These are phyloP conservation scores for Mythimna lalbum DNA, from an alignment of 2,888 invertebrate species.

Conservation along the genomic window DNA sequence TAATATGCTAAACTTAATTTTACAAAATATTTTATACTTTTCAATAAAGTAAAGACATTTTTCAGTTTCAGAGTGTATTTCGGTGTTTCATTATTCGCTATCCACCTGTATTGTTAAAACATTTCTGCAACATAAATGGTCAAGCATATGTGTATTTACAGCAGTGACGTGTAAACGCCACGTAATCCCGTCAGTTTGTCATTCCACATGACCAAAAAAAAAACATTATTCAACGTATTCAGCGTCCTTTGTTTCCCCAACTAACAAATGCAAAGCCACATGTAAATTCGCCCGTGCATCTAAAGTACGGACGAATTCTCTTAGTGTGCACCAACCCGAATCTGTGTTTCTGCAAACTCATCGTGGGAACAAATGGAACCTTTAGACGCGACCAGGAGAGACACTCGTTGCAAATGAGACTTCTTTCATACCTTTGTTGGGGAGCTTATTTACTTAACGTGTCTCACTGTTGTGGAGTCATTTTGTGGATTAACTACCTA, in stretches of 20 bases:
- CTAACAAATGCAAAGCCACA: slow-evolving; percentile 57
- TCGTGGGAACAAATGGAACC: slow-evolving; percentile 79
- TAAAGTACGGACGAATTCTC: slow-evolving; percentile 51
- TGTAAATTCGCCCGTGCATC: slow-evolving; percentile 53
- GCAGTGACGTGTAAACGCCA: slow-evolving; percentile 19
- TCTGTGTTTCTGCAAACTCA: slow-evolving; percentile 75
- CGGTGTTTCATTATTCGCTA: no score
- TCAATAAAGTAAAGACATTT: not conserved
- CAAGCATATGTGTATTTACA: not conserved
- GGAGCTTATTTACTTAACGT: slow-evolving; percentile 75
- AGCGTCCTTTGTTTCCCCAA: slow-evolving; percentile 50
- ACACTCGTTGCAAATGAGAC: slow-evolving; percentile 81
- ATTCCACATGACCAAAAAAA: slow-evolving; percentile 42
- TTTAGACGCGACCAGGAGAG: slow-evolving; percentile 73
- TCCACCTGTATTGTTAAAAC: not conserved
- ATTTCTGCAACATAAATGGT: no score
- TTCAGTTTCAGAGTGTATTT: not conserved
- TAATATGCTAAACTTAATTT: no score
- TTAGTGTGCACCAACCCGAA: slow-evolving; percentile 65
- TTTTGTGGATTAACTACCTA: slow-evolving; percentile 62
- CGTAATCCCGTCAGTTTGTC: slow-evolving; percentile 41
- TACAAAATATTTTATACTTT: no score
- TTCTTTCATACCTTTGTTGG: slow-evolving; percentile 78
- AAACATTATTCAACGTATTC: slow-evolving; percentile 39
- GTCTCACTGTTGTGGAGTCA: slow-evolving; percentile 57